Conservation (phyloP, 2,797 vertebrate species). For the Tamandua tetradactyla region DNA sequence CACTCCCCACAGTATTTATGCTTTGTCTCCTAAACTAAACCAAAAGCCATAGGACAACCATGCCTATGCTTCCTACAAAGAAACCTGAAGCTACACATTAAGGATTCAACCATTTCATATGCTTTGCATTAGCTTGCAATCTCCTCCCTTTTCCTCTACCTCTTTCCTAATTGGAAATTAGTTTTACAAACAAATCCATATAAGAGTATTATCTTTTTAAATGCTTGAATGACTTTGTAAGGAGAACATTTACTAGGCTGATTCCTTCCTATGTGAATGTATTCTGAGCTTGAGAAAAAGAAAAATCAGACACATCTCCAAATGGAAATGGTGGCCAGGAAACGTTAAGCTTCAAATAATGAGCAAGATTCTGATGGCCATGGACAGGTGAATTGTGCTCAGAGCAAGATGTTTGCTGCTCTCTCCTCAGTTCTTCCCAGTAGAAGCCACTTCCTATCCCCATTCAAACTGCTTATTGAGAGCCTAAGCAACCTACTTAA, state of each 20-base stretch:
- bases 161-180: neutral
- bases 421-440: neutral
- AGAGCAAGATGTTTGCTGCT: neutral
- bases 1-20: neutral
- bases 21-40: neutral
- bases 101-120: neutral
- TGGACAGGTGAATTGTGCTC: neutral
- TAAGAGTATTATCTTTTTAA: slow-evolving; percentile 12
- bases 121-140: slow-evolving; percentile 1
- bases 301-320: neutral
- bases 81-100: neutral
- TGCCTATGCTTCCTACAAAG: neutral
- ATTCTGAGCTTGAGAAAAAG: neutral
- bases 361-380: neutral
- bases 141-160: neutral
- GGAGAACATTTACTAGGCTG: neutral
- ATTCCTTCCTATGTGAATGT: neutral
- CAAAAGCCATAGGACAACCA: neutral
- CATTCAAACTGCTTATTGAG: neutral
- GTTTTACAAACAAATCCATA: neutral
- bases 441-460: neutral
- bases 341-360: neutral
- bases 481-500: neutral
- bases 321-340: neutral
- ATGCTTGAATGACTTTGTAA: neutral